Evolutionary conservation across 2,888 invertebrate genomes (phyloP), one percentile per base, ranked within the genome.

Genomic region (Leptinotarsa haldemani): DNA sequence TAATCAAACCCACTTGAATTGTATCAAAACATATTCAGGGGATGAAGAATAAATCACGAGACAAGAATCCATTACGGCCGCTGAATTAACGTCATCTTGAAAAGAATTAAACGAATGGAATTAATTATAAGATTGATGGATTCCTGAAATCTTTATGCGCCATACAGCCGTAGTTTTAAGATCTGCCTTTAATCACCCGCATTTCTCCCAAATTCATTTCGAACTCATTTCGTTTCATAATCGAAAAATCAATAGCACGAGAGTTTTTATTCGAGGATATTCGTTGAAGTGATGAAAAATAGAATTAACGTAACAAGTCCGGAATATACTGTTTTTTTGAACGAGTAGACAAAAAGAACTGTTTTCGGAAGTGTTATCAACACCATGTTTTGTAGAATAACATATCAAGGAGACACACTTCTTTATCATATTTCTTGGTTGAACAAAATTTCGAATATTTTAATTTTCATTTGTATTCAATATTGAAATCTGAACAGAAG

Each of bases 41-140:
- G 52, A 56, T 56, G 81, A 83, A 84, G 83, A 85, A 85, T 86
- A 85, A 85, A 85, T 85, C 85, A 86, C 83, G 83, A 85, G 83
- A 82, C 83, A 82, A 80, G 84, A 85, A 86, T 86, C 86, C 86
- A 86, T 86, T 86, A 86, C 84, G 79, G 83, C 80, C 80, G 82
- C 82, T 87, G 86, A 87, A 87, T 87, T 86, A 87, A 87, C 87
- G 87, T 87, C 87, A 87, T 86, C 86, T 86, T 87, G 86, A 87
- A 87, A 87, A 87, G 87, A 87, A 87, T 87, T 87, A 87, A 87
- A 87, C 86, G 86, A 87, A 87, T 87, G 88, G 88, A 88, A 88
- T 88, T 88, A 88, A 88, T 88, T 88, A 87, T 87, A 87, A 88
- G 88, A 88, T 88, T 88, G 87, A 88, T 88, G 88, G 86, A 84